Evolutionary conservation across 2,113 vertebrate species (phyloP), one percentile per base, ranked within the genome.

Genomic region (Alaudala cheleensis): DNA sequence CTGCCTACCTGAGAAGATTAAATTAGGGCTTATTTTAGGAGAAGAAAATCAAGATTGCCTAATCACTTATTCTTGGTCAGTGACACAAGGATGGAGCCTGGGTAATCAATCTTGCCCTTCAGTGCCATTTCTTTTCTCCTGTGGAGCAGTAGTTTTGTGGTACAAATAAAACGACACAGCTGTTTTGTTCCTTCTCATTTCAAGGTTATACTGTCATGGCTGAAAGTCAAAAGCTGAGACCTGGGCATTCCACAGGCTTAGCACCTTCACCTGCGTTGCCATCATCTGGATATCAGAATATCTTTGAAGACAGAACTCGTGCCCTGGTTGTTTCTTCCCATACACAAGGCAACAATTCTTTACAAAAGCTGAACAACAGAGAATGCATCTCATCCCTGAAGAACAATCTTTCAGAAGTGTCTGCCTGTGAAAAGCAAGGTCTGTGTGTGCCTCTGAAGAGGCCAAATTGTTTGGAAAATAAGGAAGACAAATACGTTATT

Each of bases 191-290:
- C 44, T 40, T 62, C 37, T 34, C 12, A 67, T 91, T 93, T 25
- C 26, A 93, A 98, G 95, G 95, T 84, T 94, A 16, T 72, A 7
- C 76, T 71, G 33, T 61, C 60, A 62, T 51, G 40, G 45, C 88
- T 93, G 95, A 97, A 82, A 86, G 77, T 66, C 92, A 94, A 42
- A 97, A 82, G 77, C 81, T 69, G n/a, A 93, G 81, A 79, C 72
- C 73, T 40, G 93, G n/a, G 22, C 65, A 62, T 82, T 71, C 65
- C 23, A 72, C 12, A 40, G 70, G 45, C 82, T 88, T 67, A 76
- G 22, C 91, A 37, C 18, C 81, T 33, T 56, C 22, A 8, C 21
- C 69, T 40, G 91, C 73, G 0, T 58, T 96, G 34, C 76, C 67
- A 21, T 53, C 31, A 3, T 40, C n/a, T 69, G n/a, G 64, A 26